A percentile compares a stretch with the other conserved stretches of the same genome.
phyloP scores from a whole-genome alignment of 2,797 vertebrate species.

The Typhlichthys eigenmanni region DNA sequence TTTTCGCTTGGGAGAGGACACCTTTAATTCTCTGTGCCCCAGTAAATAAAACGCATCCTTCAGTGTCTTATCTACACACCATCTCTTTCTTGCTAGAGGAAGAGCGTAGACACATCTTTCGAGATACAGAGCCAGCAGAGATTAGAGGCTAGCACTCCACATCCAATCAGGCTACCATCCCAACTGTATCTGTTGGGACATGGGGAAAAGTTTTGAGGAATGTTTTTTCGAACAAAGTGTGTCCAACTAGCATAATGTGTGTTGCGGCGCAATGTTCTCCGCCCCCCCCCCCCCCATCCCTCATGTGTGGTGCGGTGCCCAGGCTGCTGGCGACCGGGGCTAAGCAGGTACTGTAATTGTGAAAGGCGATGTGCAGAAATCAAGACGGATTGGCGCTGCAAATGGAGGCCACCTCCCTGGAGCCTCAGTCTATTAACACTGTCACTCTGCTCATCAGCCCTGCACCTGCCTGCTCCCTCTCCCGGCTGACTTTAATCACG shows the following conservation, averaged over 20 bases:
- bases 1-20: constrained; percentile 60
- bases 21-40: constrained; percentile 69
- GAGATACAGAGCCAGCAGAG: constrained; percentile 59
- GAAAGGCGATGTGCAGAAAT: constrained; percentile 79
- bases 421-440: constrained; percentile 79
- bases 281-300: too few species aligned
- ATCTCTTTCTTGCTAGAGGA: constrained; percentile 59
- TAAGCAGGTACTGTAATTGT: constrained; percentile 78
- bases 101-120: constrained; percentile 56
- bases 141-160: constrained; percentile 54
- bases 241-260: constrained; percentile 12
- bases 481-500: constrained; percentile 73
- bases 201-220: constrained; percentile 21
- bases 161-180: constrained; percentile 38
- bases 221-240: constrained; percentile 25
- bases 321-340: constrained; percentile 59
- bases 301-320: background rate
- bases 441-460: constrained; percentile 80
- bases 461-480: constrained; percentile 74
- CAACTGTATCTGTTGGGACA: constrained; percentile 20
- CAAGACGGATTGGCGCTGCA: constrained; percentile 76
- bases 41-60: constrained; percentile 68
- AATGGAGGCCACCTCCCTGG: constrained; percentile 74
- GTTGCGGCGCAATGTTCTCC: too few species aligned
- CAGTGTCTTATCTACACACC: constrained; percentile 70